These are phyloP conservation scores for Kuschelorhynchus macadamiae DNA, from an alignment of 2,888 invertebrate species.

Conservation along the genomic window DNA sequence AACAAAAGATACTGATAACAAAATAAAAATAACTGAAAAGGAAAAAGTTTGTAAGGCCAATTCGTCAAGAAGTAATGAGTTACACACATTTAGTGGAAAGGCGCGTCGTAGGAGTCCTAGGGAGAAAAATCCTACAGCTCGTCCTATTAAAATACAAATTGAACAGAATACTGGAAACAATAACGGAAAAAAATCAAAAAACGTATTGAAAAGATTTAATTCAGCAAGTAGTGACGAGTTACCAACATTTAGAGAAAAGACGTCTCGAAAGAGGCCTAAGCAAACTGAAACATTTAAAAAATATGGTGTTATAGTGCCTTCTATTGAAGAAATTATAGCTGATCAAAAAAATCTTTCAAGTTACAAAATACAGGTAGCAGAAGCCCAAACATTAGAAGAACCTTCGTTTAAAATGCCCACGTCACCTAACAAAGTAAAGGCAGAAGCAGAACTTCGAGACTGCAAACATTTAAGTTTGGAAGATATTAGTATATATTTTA, in stretches of 20 bases:
- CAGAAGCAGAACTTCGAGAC: slow-evolving; percentile 41
- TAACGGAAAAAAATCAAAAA: too few relatives aligned
- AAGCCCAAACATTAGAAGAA: slow-evolving; percentile 36
- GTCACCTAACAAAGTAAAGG: slow-evolving; percentile 29
- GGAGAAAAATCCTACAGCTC: too few relatives aligned
- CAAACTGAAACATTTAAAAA: slow-evolving; percentile 52
- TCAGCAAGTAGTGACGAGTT: slow-evolving; percentile 49
- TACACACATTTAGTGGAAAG: too few relatives aligned
- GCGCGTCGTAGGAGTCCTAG: too few relatives aligned
- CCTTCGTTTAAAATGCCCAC: slow-evolving; percentile 44
- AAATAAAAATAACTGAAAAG: too few relatives aligned
- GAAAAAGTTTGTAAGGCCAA: too few relatives aligned
- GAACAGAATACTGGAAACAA: too few relatives aligned
- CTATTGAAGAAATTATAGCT: slow-evolving; percentile 53
- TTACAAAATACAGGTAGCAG: slow-evolving; percentile 46
- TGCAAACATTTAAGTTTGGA: slow-evolving; percentile 54
- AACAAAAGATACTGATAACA: too few relatives aligned
- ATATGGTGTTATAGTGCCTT: slow-evolving; percentile 56
- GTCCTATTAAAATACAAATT: too few relatives aligned
- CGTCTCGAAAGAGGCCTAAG: slow-evolving; percentile 33
- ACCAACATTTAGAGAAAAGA: slow-evolving; percentile 44
- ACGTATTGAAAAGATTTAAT: slow-evolving; percentile 4
- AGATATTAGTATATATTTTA: slow-evolving; percentile 52
- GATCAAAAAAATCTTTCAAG: slow-evolving; percentile 51
- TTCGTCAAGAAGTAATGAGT: too few relatives aligned